These are phyloP conservation scores for Popillia japonica DNA, from an alignment of 1,140 invertebrate species.

Conservation along the genomic window DNA sequence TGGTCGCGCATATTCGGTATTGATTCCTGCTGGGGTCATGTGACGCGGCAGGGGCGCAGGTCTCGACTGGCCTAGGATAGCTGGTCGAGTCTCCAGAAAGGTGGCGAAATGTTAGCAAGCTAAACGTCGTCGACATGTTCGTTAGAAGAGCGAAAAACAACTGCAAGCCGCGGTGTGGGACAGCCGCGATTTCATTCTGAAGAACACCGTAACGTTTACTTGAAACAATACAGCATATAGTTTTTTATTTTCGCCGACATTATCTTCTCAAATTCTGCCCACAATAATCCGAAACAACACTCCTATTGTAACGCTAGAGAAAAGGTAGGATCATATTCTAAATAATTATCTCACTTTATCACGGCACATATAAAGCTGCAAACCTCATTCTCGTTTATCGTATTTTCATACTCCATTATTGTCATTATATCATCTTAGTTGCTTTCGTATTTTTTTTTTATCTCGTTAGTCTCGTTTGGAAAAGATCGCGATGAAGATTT, in stretches of 20 bases:
- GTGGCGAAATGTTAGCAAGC: slow-evolving; percentile 2
- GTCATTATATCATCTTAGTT: too few relatives aligned
- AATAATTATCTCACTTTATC: background rate
- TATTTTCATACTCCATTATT: too few relatives aligned
- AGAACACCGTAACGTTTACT: background rate
- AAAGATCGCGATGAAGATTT: too few relatives aligned
- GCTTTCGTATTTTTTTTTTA: too few relatives aligned
- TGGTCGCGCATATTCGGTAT: slow-evolving; percentile 33
- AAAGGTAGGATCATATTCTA: background rate
- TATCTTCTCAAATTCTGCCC: background rate
- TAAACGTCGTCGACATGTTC: slow-evolving; percentile 29
- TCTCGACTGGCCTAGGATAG: background rate
- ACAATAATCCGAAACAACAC: background rate
- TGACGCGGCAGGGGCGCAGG: background rate
- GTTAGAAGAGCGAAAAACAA: background rate
- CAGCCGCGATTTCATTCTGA: slow-evolving; percentile 16
- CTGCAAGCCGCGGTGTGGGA: background rate
- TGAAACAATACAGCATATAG: background rate
- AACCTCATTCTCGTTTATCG: too few relatives aligned
- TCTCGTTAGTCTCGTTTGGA: too few relatives aligned
- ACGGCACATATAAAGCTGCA: too few relatives aligned
- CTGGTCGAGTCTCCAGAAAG: background rate
- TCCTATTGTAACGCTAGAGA: background rate
- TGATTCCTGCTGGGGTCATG: slow-evolving; percentile 39
- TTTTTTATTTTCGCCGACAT: background rate